phyloP scores from a whole-genome alignment of 2,113 vertebrate species.

The Hemichromis elongatus region DNA sequence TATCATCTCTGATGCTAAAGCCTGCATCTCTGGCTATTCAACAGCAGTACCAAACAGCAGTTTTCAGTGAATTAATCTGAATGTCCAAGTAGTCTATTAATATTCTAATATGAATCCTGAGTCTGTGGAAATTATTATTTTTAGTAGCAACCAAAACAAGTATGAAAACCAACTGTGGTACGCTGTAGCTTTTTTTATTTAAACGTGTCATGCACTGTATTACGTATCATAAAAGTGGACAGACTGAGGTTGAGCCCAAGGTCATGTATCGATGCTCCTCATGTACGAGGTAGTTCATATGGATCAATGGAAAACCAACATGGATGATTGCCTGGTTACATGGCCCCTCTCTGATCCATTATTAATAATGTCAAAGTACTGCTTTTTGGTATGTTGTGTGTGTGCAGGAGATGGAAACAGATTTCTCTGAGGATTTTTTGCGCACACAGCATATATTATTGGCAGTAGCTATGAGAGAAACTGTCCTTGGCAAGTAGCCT shows the following conservation, averaged over 20 bases:
- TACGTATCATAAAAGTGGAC: background rate
- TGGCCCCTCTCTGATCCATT: constrained; percentile 47
- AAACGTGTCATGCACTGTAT: background rate
- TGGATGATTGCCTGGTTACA: constrained; percentile 12
- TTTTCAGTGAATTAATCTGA: background rate
- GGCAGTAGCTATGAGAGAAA: background rate
- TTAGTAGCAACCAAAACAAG: background rate
- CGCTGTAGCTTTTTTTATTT: background rate
- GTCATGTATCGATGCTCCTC: background rate
- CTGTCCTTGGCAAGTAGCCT: background rate
- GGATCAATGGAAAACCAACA: constrained; percentile 1
- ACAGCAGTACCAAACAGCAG: background rate
- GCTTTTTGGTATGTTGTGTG: constrained; percentile 17
- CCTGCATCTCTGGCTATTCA: background rate
- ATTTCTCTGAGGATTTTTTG: background rate
- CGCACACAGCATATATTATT: background rate
- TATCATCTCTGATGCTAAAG: background rate
- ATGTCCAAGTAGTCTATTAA: background rate
- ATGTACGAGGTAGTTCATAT: background rate
- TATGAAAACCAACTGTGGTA: background rate
- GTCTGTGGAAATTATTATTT: background rate
- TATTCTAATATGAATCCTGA: background rate
- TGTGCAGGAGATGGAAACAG: background rate
- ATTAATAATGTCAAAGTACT: constrained; percentile 42
- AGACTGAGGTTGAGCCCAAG: background rate